These are phyloP conservation scores for Gymnosoma rotundatum DNA, from an alignment of 2,888 invertebrate genomes.

Conservation along the genomic window DNA sequence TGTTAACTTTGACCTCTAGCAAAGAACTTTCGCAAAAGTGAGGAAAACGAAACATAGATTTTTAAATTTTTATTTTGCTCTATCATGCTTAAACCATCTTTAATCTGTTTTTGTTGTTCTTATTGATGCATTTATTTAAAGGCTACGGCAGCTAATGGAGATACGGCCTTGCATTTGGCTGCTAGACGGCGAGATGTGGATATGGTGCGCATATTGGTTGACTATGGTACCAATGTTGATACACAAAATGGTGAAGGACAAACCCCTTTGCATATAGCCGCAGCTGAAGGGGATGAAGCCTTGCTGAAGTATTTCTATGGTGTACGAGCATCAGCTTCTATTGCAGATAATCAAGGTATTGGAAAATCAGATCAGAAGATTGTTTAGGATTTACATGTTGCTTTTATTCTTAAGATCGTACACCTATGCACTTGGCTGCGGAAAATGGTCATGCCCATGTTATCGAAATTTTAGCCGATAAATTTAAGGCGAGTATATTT, in stretches of 20 bases:
- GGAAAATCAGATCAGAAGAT: not conserved
- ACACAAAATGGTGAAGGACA: constrained; percentile 96
- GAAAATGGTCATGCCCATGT: constrained; percentile 98
- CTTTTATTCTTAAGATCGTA: constrained; percentile 87
- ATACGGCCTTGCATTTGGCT: constrained; percentile 97
- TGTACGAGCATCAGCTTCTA: constrained; percentile 95
- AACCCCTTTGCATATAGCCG: constrained; percentile 97
- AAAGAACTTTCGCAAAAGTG: constrained; percentile 43
- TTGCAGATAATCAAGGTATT: constrained; percentile 94
- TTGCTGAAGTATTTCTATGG: constrained; percentile 97
- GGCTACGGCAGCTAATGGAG: constrained; percentile 92
- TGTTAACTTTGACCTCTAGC: constrained; percentile 68
- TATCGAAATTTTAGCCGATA: constrained; percentile 97
- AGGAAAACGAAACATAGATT: constrained; percentile 34
- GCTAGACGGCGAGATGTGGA: constrained; percentile 96
- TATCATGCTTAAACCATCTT: constrained; percentile 45
- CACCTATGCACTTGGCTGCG: constrained; percentile 98
- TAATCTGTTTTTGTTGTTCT: constrained; percentile 19
- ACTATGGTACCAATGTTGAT: constrained; percentile 96
- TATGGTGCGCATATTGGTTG: constrained; percentile 95
- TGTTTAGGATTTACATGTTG: not conserved
- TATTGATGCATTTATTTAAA: constrained; percentile 75
- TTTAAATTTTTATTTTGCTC: constrained; percentile 28
- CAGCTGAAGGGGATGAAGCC: constrained; percentile 96
- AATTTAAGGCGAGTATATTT: constrained; percentile 98